Evolutionary conservation across 2,888 invertebrate species (phyloP), one percentile per base, ranked within the genome.

Genomic region (Candidula unifasciata): DNA sequence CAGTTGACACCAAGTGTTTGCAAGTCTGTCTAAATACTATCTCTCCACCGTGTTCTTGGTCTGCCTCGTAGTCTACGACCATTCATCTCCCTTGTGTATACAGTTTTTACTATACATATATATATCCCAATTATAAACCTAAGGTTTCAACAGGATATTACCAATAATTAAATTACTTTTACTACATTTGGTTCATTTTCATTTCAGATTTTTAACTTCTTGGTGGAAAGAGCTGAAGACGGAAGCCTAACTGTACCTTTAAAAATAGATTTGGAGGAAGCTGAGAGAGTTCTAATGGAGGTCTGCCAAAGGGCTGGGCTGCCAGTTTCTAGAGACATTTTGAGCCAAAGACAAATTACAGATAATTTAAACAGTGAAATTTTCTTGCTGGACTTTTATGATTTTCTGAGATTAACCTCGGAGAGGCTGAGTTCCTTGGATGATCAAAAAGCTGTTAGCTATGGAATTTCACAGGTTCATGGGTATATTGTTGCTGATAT

Each of bases 201-300:
- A 16, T 81, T 82, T 54, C 80, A 84, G 80, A 82, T 97, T 89
- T 97, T 96, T 93, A 97, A 97, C 90, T 95, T 97, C 21, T 94
- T 97, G 6, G 76, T 74, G 33, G 82, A 82, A 64, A 74, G 76
- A 66, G 74, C 76, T 21, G 74, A 57, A 27, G 85, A 87, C 5
- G 87, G 88, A 10, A 77, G 85, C 24, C 87, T 89, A 0, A 79
- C 87, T 2, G 79, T 88, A 2, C 92, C 92, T 2, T 66, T 92
- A 2, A 79, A 80, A 10, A 85, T 91, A 33, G 90, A 92, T 84
- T 83, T 86, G 8, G 92, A 92, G 30, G 92, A 92, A 80, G 89
- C 89, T 13, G 86, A 86, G 73, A 74, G 87, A 66, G 76, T 89
- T 6, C 83, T 80, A 6, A 74, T 73, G 18, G 86, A 83, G 30